Conservation (phyloP, 2,797 vertebrate species). For the Chiloscyllium punctatum region DNA sequence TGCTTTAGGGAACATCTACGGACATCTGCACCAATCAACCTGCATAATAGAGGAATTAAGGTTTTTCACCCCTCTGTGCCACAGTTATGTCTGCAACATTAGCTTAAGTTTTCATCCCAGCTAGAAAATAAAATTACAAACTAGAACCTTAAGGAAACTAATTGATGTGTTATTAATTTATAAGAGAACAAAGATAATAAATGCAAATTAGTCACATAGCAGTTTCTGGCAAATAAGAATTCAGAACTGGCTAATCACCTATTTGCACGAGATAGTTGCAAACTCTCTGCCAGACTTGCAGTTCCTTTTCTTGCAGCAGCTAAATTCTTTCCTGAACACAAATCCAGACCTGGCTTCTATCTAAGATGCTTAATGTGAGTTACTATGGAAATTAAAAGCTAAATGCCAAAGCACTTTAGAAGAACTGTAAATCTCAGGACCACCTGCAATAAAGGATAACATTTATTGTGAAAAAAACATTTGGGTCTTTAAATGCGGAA, state of each 20-base stretch:
- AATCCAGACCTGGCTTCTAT: conserved; percentile 22
- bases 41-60: neutral
- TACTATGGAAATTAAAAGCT: conserved; percentile 27
- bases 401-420: neutral
- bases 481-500: neutral
- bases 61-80: neutral
- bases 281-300: neutral
- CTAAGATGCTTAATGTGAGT: conserved; percentile 10
- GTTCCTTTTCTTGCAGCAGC: neutral
- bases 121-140: neutral
- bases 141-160: neutral
- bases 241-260: neutral
- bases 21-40: no score
- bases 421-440: conserved; percentile 19
- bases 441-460: conserved; percentile 2
- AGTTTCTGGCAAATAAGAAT: neutral
- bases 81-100: neutral
- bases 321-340: conserved; percentile 2
- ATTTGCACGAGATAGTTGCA: neutral
- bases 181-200: neutral
- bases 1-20: no score
- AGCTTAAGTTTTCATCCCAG: neutral
- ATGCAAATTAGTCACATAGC: neutral
- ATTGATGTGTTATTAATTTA: neutral
- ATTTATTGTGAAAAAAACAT: conserved; percentile 1